Evolutionary conservation across 2,797 vertebrate genomes (phyloP), one percentile per base, ranked within the genome.

Genomic region (Semotilus atromaculatus): DNA sequence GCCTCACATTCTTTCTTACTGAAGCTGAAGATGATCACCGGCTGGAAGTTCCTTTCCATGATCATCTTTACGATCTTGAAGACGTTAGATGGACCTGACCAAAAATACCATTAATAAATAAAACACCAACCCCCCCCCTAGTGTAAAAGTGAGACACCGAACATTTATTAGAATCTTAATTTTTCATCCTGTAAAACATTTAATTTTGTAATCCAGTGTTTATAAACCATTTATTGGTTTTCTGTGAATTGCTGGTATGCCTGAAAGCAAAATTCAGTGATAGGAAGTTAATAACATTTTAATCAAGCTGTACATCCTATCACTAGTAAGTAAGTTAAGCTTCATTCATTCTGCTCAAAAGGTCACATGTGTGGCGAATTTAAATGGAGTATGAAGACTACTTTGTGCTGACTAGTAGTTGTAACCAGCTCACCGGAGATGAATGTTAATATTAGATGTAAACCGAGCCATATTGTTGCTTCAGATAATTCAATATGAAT

Each of bases 11-110:
- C 98, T 83, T 99, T 99, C 89, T 99, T 99, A 92, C 98, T 99
- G 94, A 99, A 99, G 92, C 98, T 99, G 92, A 99, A 99, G 89
- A 99, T 99, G 90, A 99, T 99, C 78, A 99, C 98, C 0, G 98
- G 98, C 88, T 99, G 98, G 92, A 99, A 99, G 94, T 99, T 99
- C 85, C 98, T 97, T 94, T 99, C 98, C 97, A 99, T 99, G 85
- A 99, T 99, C 98, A 99, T 99, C 94, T 99, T 99, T 80, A 99
- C 98, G 79, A 99, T 99, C 90, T 99, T 99, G 91, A 99, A 99
- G 55, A 99, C 98, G 76, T 97, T 99, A 81, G 97, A 99, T 4
- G 97, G 97, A 78, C 98, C 98, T 99, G 31, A 87, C 9, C 82
- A 2, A 60, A 64, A 79, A 48, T 13, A 43, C 3, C 7, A 9